Base-by-base conservation (phyloP, 2,888 invertebrate species). In the Habrosyne pyritoides region DNA sequence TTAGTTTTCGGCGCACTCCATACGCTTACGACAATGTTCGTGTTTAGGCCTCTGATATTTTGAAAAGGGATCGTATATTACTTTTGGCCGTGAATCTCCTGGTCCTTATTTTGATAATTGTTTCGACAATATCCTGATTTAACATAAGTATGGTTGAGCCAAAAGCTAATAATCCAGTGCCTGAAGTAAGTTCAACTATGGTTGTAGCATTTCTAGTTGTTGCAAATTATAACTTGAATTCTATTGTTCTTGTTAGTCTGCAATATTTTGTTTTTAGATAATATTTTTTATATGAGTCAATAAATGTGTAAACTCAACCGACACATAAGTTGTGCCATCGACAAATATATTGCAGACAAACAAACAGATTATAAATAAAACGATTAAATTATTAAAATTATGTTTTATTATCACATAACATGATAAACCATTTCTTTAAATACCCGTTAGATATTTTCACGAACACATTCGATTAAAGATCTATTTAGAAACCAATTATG, bases 331-430 rank as follows among this genome's bases (percentile, higher is more conserved):
- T n/a, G 36, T 42, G 36, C 18, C 36, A 42, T 42, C 1, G n/a
- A 18, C 8, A 8, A 7, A 2, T 18, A 42, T 42, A 42, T 42
- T 42, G 18, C 42, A 42, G 42, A 42, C 42, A 2, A 42, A 18
- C 42, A 33, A 2, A 28, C 4, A 28, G 12, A n/a, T 2, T 5
- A 49, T 24, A 63, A 74, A 76, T 67, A 63, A 77, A 73, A 69
- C 60, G 21, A 59, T 57, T 46, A 24, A 55, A 53, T 62, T 58
- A 61, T 65, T 67, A 67, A 71, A 80, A 77, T 69, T 65, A 42
- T 69, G 53, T 75, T 81, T 81, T 78, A 83, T 76, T 83, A 83
- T 82, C 83, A 83, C 79, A 81, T 71, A 69, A 67, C 55, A 73
- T 73, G 69, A 77, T 75, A 72, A 67, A 75, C 55, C 57, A 71